These are phyloP conservation scores for Zaprionus lineosus DNA, from an alignment of 2,888 invertebrate species.

Conservation along the genomic window DNA sequence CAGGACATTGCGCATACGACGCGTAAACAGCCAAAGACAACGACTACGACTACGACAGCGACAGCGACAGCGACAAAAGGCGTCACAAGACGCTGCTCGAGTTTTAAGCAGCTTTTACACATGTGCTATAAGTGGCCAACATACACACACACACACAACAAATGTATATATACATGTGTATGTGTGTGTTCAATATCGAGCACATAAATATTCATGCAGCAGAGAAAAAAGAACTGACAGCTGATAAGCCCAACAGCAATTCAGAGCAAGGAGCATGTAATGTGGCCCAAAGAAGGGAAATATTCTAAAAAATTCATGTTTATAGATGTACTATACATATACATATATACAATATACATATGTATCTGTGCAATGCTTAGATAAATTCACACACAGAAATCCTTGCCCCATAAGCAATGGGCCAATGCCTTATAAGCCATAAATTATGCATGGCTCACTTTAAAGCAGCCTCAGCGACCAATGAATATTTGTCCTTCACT, in stretches of 20 bases:
- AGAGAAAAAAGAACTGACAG: slow-evolving; percentile 54
- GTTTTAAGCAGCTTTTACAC: slow-evolving; percentile 66
- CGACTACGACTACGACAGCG: no score
- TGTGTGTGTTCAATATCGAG: slow-evolving; percentile 56
- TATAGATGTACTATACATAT: no score
- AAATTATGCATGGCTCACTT: slow-evolving; percentile 78
- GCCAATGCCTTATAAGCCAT: slow-evolving; percentile 55
- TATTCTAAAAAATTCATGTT: slow-evolving; percentile 32
- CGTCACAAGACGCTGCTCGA: slow-evolving; percentile 44
- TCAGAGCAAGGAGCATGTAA: slow-evolving; percentile 15
- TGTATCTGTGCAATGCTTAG: slow-evolving; percentile 48
- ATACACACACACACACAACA: slow-evolving; percentile 13
- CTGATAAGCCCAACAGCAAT: slow-evolving; percentile 66
- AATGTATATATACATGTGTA: neutral
- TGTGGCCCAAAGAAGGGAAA: slow-evolving; percentile 9
- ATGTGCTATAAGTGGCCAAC: slow-evolving; percentile 46
- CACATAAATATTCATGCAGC: slow-evolving; percentile 71
- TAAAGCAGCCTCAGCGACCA: slow-evolving; percentile 55
- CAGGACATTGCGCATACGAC: slow-evolving; percentile 55
- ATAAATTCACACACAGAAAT: slow-evolving; percentile 63
- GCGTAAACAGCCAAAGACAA: slow-evolving; percentile 47
- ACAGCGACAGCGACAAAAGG: slow-evolving; percentile 18
- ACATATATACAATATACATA: neutral
- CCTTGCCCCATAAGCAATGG: slow-evolving; percentile 20
- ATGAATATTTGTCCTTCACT: no score